Evolutionary conservation across 2,888 invertebrate species (phyloP).

Genomic region (Metalampra italica): DNA sequence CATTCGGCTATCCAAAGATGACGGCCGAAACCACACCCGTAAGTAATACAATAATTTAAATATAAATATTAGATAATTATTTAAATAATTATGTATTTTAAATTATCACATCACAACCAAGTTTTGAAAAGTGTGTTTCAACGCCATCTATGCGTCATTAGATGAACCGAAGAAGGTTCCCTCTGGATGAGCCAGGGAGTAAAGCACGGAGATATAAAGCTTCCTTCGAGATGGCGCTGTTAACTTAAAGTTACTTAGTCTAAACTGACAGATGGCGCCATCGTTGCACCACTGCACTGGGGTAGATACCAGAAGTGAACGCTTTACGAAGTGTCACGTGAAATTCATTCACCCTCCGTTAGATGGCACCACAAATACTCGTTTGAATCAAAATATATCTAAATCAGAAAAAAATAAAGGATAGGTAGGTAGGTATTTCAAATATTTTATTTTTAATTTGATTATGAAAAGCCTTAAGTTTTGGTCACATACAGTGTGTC

Average conservation of each 20-base stretch:
- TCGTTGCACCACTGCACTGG: neutral
- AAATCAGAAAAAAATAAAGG: too few relatives aligned
- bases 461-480: too few relatives aligned
- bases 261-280: slow-evolving; percentile 4
- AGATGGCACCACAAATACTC: slow-evolving; percentile 34
- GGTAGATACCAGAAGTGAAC: neutral
- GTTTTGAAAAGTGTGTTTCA: slow-evolving; percentile 24
- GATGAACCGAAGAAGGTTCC: slow-evolving; percentile 19
- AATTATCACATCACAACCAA: slow-evolving; percentile 42
- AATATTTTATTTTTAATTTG: too few relatives aligned
- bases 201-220: neutral
- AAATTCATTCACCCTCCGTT: slow-evolving; percentile 25
- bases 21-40: slow-evolving; percentile 62
- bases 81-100: neutral
- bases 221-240: slow-evolving; percentile 21
- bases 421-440: too few relatives aligned
- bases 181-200: slow-evolving; percentile 15
- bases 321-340: neutral
- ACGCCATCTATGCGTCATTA: slow-evolving; percentile 50
- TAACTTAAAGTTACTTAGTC: neutral
- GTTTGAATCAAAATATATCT: neutral
- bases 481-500: too few relatives aligned
- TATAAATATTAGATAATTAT: slow-evolving; percentile 11
- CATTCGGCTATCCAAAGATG: slow-evolving; percentile 42
- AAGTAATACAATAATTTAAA: slow-evolving; percentile 40